Percentiles rank a stretch among this genome's conserved stretches.
phyloP scores from a whole-genome alignment of 2,113 vertebrate species.

The Entelurus aequoreus region DNA sequence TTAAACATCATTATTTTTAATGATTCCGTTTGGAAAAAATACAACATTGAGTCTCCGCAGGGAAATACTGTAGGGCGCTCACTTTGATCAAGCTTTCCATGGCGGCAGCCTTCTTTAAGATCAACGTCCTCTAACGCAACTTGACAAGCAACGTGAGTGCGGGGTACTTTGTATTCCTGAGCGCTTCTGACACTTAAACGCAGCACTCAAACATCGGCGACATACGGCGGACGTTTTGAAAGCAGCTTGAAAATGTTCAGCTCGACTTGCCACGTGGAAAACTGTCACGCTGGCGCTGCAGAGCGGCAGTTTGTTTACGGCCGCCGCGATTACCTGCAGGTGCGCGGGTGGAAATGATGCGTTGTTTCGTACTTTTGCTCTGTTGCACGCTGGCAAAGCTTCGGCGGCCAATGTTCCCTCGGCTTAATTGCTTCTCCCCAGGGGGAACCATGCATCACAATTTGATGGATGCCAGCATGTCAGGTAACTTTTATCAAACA shows the following conservation, averaged over 20 bases:
- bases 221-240: constrained; percentile 7
- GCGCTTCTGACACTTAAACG: constrained; percentile 23
- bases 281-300: constrained; percentile 8
- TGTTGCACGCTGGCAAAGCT: constrained; percentile 31
- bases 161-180: constrained; percentile 12
- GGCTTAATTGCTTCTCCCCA: constrained; percentile 39
- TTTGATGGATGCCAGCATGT: constrained; percentile 23
- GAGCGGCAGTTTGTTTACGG: constrained; percentile 11
- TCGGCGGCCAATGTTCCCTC: constrained; percentile 22
- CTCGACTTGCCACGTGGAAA: constrained; percentile 8
- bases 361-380: constrained; percentile 6
- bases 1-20: too few species aligned
- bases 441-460: constrained; percentile 27
- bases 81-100: neutral
- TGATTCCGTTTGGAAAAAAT: neutral
- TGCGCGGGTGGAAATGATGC: constrained; percentile 3
- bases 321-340: neutral
- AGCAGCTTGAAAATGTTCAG: constrained; percentile 1
- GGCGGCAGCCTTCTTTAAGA: constrained; percentile 12
- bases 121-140: constrained; percentile 6
- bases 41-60: neutral
- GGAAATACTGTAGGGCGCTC: neutral
- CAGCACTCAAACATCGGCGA: constrained; percentile 19
- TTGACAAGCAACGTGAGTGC: constrained; percentile 4
- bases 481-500: constrained; percentile 29